Percentiles rank a stretch among this genome's conserved stretches.
phyloP scores from a whole-genome alignment of 1,140 invertebrate genomes.

The Nixonia krombeini region DNA sequence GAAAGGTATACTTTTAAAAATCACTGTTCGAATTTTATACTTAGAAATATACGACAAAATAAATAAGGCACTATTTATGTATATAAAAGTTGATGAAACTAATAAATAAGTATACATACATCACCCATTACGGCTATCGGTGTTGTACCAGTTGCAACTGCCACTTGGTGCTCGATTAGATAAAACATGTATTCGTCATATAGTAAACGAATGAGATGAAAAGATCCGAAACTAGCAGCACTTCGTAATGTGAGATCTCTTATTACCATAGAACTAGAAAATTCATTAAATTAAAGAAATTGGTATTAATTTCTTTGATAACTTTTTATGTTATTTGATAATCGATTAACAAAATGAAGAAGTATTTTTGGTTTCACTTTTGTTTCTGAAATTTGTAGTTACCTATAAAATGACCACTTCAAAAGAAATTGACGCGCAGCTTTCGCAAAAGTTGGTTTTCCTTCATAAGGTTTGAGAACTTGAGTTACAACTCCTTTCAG shows the following conservation, averaged over 20 bases:
- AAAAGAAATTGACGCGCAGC: constrained; percentile 94
- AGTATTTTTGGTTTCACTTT: no score
- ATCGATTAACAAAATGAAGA: no score
- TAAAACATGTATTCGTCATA: constrained; percentile 99
- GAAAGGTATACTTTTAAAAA: no score
- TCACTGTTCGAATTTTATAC: no score
- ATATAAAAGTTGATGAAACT: background rate
- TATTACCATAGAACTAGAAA: constrained; percentile 94
- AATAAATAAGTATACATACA: constrained; percentile 71
- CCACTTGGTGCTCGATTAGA: constrained; percentile 96
- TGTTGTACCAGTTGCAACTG: constrained; percentile 89
- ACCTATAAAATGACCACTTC: constrained; percentile 99
- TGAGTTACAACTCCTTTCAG: constrained; percentile 91
- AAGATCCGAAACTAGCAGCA: constrained; percentile 98
- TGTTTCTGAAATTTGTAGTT: no score
- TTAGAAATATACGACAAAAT: no score
- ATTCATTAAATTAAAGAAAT: no score
- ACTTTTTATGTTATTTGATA: constrained; percentile 9
- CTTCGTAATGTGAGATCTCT: constrained; percentile 94
- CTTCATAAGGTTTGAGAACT: constrained; percentile 90
- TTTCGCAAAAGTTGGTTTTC: constrained; percentile 88
- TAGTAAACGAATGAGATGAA: constrained; percentile 96
- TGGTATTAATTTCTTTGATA: no score
- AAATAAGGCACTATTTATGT: no score
- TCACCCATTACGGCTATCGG: constrained; percentile 95